phyloP scores from a whole-genome alignment of 2,113 vertebrate genomes.

The Okapia johnstoni region DNA sequence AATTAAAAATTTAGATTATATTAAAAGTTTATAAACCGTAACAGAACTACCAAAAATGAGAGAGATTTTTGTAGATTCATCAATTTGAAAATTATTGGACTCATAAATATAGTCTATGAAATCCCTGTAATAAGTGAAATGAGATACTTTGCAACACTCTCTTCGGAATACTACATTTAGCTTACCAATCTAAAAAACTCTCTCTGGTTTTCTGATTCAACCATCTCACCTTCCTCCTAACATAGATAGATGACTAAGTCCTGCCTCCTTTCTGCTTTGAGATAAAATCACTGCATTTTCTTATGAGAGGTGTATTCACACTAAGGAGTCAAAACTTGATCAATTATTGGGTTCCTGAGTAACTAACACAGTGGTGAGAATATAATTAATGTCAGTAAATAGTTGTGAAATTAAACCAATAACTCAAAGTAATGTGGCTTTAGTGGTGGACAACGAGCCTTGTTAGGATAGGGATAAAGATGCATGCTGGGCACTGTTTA shows the following conservation, averaged over 20 bases:
- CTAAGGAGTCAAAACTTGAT: background rate
- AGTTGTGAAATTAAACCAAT: constrained; percentile 33
- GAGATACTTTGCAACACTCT: background rate
- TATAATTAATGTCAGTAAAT: background rate
- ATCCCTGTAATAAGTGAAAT: background rate
- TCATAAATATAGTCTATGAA: background rate
- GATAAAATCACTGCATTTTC: background rate
- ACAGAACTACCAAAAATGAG: background rate
- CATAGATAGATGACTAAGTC: background rate
- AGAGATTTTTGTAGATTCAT: background rate
- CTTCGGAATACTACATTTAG: background rate
- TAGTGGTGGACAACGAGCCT: background rate
- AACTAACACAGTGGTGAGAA: background rate
- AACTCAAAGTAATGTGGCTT: background rate
- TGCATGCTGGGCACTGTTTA: no score
- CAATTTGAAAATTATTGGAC: background rate
- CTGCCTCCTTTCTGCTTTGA: background rate
- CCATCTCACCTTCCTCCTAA: background rate
- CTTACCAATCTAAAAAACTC: background rate
- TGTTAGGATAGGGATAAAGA: background rate
- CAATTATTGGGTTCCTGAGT: background rate
- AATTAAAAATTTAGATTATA: background rate
- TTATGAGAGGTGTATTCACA: background rate
- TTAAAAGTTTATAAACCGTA: background rate
- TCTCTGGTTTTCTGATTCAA: background rate